Evolutionary conservation across 2,797 vertebrate species (phyloP), one percentile per base, ranked within the genome.

Genomic region (Telmatherina bonti): DNA sequence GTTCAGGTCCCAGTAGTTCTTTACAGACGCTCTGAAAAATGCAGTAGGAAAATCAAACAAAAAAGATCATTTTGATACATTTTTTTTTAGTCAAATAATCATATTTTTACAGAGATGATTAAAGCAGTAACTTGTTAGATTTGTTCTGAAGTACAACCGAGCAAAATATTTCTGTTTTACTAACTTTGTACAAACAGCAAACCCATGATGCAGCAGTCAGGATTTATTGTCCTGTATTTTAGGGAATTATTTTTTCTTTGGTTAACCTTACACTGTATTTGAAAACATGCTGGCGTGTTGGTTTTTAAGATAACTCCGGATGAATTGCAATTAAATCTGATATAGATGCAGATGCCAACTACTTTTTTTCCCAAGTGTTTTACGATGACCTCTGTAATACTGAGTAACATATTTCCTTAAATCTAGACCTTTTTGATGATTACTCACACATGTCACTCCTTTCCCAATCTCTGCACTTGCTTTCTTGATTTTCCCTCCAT

Each of bases 71-170:
- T 49, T 49, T 49, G 49, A 52, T 52, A n/a, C n/a, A n/a, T n/a
- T 15, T 52, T 13, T 52, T 26, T 52, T 52, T 13, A 15, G 5
- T 13, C 24, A 27, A 26, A 26, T 15, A 27, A 52, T 4, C 24
- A 7, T 27, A 24, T 16, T 52, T 52, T 27, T 5, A 52, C 24
- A 15, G 49, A 26, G 24, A 52, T 52, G 49, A 52, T 52, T 52
- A 52, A 49, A 49, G n/a, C 45, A 22, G 45, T 49, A 49, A 49
- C 45, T 20, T 47, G 43, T 47, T 47, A 47, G n/a, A 20, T 47
- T 47, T 20, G 2, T 26, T 10, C 26, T 22, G 13, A 24, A n/a
- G 24, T 26, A 51, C 22, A 51, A 51, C 24, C 49, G 13, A 13
- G 24, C 49, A 27, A 52, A 27, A 15, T 15, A 16, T 52, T 27